phyloP scores from a whole-genome alignment of 1,140 invertebrate species.

The Latrodectus geometricus region DNA sequence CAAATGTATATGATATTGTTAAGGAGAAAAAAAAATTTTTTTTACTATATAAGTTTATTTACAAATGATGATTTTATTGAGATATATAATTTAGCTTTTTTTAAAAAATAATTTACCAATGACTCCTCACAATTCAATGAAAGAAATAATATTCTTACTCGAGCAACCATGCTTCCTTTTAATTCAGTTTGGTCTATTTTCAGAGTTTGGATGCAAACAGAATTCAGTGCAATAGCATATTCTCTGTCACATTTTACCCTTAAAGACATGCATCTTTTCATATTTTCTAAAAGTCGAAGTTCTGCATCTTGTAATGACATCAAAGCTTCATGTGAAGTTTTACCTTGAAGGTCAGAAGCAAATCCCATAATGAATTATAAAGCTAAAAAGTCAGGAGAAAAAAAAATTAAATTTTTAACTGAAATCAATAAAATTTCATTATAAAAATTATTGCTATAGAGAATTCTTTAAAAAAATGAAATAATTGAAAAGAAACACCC shows the following conservation, averaged over 20 bases:
- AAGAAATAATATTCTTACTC: constrained; percentile 28
- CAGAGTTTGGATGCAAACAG: constrained; percentile 80
- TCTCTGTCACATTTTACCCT: constrained; percentile 92
- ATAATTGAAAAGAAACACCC: no score
- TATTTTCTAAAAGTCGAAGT: constrained; percentile 86
- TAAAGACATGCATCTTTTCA: constrained; percentile 84
- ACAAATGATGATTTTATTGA: no score
- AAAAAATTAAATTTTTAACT: no score
- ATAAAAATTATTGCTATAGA: no score
- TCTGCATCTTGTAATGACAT: constrained; percentile 90
- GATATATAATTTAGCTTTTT: no score
- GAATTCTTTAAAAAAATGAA: no score
- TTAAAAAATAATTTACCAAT: no score
- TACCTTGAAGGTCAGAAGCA: constrained; percentile 82
- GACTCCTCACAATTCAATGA: no score
- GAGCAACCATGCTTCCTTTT: constrained; percentile 55
- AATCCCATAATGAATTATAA: constrained; percentile 79
- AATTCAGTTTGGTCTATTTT: constrained; percentile 57
- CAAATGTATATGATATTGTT: no score
- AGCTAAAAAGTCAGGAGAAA: neutral
- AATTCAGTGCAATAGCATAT: constrained; percentile 84
- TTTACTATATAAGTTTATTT: no score
- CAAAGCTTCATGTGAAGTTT: constrained; percentile 81
- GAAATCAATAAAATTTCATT: no score
- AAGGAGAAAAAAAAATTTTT: no score